phyloP scores from a whole-genome alignment of 2,888 invertebrate genomes.

The Crepidodera aurea region DNA sequence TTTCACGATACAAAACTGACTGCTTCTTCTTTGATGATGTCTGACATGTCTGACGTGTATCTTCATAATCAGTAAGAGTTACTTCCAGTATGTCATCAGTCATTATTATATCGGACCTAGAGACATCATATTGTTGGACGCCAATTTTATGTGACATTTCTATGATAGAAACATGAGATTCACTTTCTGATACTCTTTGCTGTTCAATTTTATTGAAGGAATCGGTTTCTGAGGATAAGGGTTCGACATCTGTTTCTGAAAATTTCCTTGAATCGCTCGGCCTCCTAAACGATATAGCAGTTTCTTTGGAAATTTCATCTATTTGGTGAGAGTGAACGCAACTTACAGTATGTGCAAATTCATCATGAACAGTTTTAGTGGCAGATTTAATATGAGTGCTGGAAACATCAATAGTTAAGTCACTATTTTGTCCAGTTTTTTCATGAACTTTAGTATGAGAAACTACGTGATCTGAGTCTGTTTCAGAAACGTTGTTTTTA shows the following conservation, averaged over 20 bases:
- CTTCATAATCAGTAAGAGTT: slow-evolving; percentile 52
- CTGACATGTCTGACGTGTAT: slow-evolving; percentile 31
- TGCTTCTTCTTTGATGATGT: slow-evolving; percentile 6
- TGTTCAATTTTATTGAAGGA: slow-evolving; percentile 51
- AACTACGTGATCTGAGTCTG: too few species aligned
- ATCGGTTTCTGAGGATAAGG: slow-evolving; percentile 57
- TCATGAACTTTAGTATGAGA: too few species aligned
- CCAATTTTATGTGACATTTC: slow-evolving; percentile 39
- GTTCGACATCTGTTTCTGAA: slow-evolving; percentile 55
- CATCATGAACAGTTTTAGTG: too few species aligned
- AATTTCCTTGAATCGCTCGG: slow-evolving; percentile 51
- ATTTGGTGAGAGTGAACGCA: too few species aligned
- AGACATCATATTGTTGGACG: slow-evolving; percentile 38
- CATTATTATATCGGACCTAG: slow-evolving; percentile 59
- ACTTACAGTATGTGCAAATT: too few species aligned
- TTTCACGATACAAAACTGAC: slow-evolving; percentile 5
- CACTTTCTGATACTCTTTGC: slow-evolving; percentile 49
- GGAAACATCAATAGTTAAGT: too few species aligned
- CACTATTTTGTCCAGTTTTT: too few species aligned
- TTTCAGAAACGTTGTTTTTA: too few species aligned
- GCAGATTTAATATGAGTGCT: too few species aligned
- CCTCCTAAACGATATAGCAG: not conserved
- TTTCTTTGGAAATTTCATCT: slow-evolving; percentile 9
- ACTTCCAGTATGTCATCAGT: slow-evolving; percentile 61
- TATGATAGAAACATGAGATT: slow-evolving; percentile 52